These are phyloP conservation scores for Sprattus sprattus DNA, from an alignment of 2,113 vertebrate species.

Conservation along the genomic window DNA sequence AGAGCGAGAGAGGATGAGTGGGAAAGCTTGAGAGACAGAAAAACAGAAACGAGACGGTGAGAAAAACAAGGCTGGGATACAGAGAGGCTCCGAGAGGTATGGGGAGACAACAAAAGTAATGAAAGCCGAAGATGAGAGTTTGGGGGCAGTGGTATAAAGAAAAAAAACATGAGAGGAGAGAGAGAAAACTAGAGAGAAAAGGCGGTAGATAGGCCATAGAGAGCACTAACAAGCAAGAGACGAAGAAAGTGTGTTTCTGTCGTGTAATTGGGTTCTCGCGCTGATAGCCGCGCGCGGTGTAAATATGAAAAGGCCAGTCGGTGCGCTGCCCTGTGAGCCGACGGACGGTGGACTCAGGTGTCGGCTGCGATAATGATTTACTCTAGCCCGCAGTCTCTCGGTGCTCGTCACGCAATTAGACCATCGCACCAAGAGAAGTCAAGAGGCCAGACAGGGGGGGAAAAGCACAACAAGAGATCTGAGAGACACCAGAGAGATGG, in stretches of 20 bases:
- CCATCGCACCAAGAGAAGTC: not conserved
- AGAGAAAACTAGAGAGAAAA: not conserved
- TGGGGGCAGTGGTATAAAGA: not conserved
- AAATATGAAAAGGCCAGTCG: not conserved
- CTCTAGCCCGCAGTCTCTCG: not conserved
- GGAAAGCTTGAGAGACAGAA: not conserved
- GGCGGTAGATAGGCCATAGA: not conserved
- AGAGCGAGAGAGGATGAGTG: not conserved
- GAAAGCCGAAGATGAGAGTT: not conserved
- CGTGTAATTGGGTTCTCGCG: constrained; percentile 1
- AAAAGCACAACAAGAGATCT: not conserved
- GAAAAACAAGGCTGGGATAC: not conserved
- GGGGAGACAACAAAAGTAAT: not conserved
- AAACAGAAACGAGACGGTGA: not conserved
- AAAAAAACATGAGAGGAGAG: too few relatives aligned
- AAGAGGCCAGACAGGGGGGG: not conserved
- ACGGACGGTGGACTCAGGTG: not conserved
- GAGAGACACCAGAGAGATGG: not conserved
- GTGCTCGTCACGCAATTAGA: not conserved
- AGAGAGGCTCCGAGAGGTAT: not conserved
- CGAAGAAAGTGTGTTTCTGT: not conserved
- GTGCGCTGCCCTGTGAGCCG: not conserved
- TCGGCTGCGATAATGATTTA: constrained; percentile 2
- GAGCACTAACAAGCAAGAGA: not conserved
- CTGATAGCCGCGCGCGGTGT: not conserved